These are phyloP conservation scores for Bombus pascuorum DNA, from an alignment of 1,140 invertebrate genomes.

Conservation along the genomic window DNA sequence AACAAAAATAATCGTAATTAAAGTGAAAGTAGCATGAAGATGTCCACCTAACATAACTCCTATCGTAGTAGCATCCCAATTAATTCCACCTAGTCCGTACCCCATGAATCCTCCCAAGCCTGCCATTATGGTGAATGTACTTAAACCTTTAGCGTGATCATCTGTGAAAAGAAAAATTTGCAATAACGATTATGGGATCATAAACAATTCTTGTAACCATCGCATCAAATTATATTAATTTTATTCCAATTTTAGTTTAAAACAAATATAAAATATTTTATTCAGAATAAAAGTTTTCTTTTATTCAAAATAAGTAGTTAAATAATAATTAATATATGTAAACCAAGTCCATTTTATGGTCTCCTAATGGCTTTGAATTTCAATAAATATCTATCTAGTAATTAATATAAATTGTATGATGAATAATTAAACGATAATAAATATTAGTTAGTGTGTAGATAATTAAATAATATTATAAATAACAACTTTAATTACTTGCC, in stretches of 20 bases:
- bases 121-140: conserved; percentile 98
- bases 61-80: conserved; percentile 94
- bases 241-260: no score
- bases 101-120: conserved; percentile 97
- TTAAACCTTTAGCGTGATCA: conserved; percentile 95
- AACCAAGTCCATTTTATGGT: no score
- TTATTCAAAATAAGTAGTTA: neutral
- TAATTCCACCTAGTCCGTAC: conserved; percentile 95
- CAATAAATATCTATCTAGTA: no score
- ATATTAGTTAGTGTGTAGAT: no score
- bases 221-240: no score
- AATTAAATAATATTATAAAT: neutral
- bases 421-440: no score
- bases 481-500: conserved; percentile 81
- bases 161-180: conserved; percentile 81
- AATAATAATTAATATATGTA: neutral
- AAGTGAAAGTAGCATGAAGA: conserved; percentile 93
- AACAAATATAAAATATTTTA: no score
- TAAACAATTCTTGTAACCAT: no score
- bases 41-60: conserved; percentile 92
- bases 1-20: conserved; percentile 94
- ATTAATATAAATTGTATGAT: no score
- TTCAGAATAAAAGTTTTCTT: no score
- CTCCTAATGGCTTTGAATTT: no score
- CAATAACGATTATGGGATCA: no score